Evolutionary conservation across 2,888 invertebrate genomes (phyloP).

Genomic region (Ischnus inquisitorius): DNA sequence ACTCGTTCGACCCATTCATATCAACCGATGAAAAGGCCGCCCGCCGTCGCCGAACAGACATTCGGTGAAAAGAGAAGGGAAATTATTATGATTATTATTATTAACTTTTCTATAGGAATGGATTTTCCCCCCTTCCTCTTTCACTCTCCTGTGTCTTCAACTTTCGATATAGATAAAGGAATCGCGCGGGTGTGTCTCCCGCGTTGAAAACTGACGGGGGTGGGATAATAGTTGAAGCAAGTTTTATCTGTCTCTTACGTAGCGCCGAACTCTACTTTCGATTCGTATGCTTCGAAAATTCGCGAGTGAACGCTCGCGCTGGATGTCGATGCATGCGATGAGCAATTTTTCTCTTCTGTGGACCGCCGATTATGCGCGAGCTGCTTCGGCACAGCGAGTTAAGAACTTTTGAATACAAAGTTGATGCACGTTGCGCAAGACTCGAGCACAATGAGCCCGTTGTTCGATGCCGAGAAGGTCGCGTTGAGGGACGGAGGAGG

Average conservation of each 20-base stretch:
- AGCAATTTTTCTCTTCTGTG: background rate
- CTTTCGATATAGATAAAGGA: constrained; percentile 79
- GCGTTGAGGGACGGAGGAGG: constrained; percentile 67
- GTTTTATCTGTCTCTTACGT: background rate
- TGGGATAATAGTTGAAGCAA: background rate
- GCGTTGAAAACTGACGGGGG: background rate
- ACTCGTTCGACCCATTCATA: constrained; percentile 85
- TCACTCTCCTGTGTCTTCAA: constrained; percentile 82
- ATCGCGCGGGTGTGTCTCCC: constrained; percentile 50
- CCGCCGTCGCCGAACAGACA: constrained; percentile 79
- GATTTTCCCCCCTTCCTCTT: constrained; percentile 82
- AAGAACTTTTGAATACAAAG: constrained; percentile 6
- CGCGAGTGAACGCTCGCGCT: too few relatives aligned
- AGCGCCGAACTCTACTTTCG: background rate
- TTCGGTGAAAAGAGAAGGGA: constrained; percentile 83
- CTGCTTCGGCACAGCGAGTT: background rate
- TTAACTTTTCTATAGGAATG: constrained; percentile 84
- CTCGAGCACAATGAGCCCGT: constrained; percentile 75
- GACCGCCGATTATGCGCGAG: background rate
- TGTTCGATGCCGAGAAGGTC: constrained; percentile 73
- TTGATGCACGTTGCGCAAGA: background rate
- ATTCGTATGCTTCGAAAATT: too few relatives aligned
- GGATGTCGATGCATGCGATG: background rate
- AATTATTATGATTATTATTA: constrained; percentile 85
- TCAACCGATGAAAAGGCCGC: constrained; percentile 83